These are phyloP conservation scores for Entomobrya proxima DNA, from an alignment of 2,888 invertebrate genomes.

Conservation along the genomic window DNA sequence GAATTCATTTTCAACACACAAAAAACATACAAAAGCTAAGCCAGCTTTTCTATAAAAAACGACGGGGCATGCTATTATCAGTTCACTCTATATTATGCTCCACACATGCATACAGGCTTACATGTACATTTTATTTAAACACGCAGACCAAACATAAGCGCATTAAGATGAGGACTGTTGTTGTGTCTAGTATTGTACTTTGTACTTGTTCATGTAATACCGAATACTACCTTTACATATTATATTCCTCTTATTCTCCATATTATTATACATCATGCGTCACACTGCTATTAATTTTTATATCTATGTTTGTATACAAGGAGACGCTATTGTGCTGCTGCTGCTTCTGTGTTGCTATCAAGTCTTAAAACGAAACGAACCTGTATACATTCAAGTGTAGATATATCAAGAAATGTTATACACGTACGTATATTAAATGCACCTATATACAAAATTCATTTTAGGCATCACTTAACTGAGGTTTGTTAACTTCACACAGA, in stretches of 20 bases:
- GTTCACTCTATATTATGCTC: no score
- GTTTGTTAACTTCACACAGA: slow-evolving; percentile 12
- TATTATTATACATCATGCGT: slow-evolving; percentile 38
- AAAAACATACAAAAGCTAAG: background rate
- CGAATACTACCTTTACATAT: background rate
- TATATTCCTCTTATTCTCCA: background rate
- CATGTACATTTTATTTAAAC: background rate
- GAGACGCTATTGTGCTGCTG: background rate
- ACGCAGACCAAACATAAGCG: slow-evolving; percentile 36
- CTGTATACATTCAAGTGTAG: background rate
- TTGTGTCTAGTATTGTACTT: background rate
- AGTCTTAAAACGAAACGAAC: background rate
- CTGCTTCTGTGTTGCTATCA: background rate
- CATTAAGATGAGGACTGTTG: slow-evolving; percentile 4
- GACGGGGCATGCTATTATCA: no score
- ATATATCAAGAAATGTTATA: background rate
- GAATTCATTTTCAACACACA: background rate
- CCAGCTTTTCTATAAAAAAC: background rate
- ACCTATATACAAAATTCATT: no score
- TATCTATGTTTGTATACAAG: slow-evolving; percentile 2
- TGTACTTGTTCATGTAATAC: slow-evolving; percentile 14
- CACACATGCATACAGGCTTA: background rate
- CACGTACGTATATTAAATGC: no score
- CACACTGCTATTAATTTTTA: slow-evolving; percentile 9
- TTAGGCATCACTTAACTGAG: no score